Base-by-base conservation (phyloP, 2,113 vertebrate genomes). In the Verasper variegatus region DNA sequence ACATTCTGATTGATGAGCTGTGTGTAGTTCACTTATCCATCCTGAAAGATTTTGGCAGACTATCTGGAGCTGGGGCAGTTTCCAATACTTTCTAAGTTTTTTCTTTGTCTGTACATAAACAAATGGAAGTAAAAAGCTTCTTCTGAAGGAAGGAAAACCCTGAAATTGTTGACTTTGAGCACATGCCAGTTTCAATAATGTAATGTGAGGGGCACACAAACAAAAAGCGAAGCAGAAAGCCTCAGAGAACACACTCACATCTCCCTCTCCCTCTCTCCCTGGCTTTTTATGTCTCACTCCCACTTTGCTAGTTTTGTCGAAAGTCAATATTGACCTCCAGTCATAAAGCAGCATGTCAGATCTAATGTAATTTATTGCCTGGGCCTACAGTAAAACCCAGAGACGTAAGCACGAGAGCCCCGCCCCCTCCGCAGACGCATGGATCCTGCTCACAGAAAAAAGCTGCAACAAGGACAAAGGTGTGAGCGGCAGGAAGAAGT, bases 251-350 rank as follows among this genome's bases (percentile, higher is more conserved):
- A 80, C 64, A 47, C 51, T 62, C 56, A 80, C 80, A 67, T 72
- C 47, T 63, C 40, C 27, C 24, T 13, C 68, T 69, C 26, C 27
- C 24, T 13, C 68, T 69, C 26, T 79, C 27, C 80, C 67, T 54
- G 13, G 1, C 63, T 59, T 37, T 78, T 13, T 74, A 60, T 66
- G 13, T 66, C 40, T 68, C 59, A 76, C 71, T 78, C 74, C 85
- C 27, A 85, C 82, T 71, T 87, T 74, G 58, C 74, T 62, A 5
- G 59, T 76, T 84, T 80, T 86, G 77, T 56, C 79, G 51, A 91
- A 87, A 91, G 91, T 92, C 91, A 93, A 93, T 92, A 93, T 92
- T 93, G 88, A 90, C 80, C 67, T 54, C 75, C 51, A 54, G 85
- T 61, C 87, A 84, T 86, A 78, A 80, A 83, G 76, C 78, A 60